Percentiles rank a stretch among this genome's conserved stretches.
These are phyloP conservation scores for Watersipora subatra DNA, from an alignment of 1,140 invertebrate genomes.

Conservation along the genomic window DNA sequence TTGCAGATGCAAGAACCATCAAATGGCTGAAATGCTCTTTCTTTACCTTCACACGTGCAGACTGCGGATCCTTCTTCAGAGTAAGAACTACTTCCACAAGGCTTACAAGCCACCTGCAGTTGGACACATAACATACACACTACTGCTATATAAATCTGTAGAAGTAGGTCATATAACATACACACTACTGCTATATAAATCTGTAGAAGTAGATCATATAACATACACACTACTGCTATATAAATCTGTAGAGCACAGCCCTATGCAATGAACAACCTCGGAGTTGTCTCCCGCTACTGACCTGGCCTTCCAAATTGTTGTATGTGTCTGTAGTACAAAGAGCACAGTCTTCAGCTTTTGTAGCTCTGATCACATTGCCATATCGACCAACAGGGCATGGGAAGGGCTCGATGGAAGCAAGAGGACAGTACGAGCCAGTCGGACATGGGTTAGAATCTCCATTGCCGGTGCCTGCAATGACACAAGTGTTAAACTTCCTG, in stretches of 20 bases:
- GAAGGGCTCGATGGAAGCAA: constrained; percentile 14
- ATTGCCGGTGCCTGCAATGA: constrained; percentile 19
- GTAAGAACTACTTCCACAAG: constrained; percentile 26
- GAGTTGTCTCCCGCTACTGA: no score
- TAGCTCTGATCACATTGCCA: constrained; percentile 16
- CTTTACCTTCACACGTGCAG: constrained; percentile 26
- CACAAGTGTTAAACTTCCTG: no score
- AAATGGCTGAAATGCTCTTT: constrained; percentile 24
- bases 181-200: no score
- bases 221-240: no score
- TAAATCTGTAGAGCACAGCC: no score
- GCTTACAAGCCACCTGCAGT: constrained; percentile 18
- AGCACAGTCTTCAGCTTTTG: constrained; percentile 18
- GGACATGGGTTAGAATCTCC: constrained; percentile 23
- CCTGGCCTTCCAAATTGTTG: constrained; percentile 19
- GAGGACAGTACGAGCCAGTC: constrained; percentile 29
- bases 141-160: not conserved
- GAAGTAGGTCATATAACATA: not conserved
- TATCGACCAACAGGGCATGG: constrained; percentile 25
- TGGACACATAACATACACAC: not conserved
- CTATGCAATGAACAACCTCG: no score
- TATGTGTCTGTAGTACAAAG: constrained; percentile 21
- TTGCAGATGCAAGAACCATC: constrained; percentile 24
- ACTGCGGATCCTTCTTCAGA: constrained; percentile 13
- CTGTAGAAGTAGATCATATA: no score